phyloP scores from a whole-genome alignment of 1,140 invertebrate species.

The Acromyrmex charruanus region DNA sequence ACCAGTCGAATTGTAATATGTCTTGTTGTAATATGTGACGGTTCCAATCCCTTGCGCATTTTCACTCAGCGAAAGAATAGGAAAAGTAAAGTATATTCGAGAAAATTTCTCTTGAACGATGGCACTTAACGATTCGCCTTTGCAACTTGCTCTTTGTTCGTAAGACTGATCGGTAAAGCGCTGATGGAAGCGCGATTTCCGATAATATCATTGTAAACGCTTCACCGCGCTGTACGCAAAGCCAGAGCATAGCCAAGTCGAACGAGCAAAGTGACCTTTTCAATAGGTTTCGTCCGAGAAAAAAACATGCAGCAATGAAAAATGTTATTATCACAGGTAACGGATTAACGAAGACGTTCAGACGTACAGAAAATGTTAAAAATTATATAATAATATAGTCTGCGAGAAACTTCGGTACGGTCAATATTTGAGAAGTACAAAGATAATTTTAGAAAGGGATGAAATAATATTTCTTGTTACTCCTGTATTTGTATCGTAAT shows the following conservation, averaged over 20 bases:
- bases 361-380: background rate
- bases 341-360: background rate
- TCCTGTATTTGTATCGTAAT: background rate
- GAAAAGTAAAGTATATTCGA: background rate
- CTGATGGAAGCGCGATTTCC: constrained; percentile 40
- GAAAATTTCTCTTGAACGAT: constrained; percentile 44
- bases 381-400: background rate
- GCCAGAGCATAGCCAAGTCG: background rate
- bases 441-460: background rate
- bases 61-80: background rate
- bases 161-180: background rate
- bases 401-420: background rate
- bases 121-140: background rate
- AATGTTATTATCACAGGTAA: background rate
- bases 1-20: background rate
- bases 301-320: background rate
- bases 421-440: constrained; percentile 6
- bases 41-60: background rate
- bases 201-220: constrained; percentile 45
- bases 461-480: background rate
- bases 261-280: constrained; percentile 5
- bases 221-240: background rate
- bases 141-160: constrained; percentile 27
- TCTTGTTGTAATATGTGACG: constrained; percentile 21
- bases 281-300: background rate